phyloP scores from a whole-genome alignment of 37 sponge, comb jelly and placozoan species.

The Mnemiopsis leidyi region DNA sequence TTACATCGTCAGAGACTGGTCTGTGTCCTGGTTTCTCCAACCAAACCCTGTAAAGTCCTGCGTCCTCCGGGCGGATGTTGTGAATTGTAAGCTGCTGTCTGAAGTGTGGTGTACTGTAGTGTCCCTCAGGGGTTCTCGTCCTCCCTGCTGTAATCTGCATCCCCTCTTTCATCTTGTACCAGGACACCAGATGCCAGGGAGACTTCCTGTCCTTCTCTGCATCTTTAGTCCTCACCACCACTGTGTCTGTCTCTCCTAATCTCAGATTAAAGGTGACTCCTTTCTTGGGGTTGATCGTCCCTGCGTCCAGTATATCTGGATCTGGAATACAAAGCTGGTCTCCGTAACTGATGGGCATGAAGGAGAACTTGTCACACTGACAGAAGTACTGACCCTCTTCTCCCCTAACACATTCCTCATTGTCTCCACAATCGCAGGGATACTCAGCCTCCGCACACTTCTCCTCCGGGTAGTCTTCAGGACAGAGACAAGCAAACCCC shows the following conservation, averaged over 20 bases:
- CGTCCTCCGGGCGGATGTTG: background rate
- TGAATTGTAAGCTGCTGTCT: background rate
- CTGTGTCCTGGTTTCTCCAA: background rate
- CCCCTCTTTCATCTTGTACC: background rate
- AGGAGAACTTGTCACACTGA: background rate
- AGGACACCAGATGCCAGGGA: background rate
- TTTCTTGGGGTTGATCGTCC: background rate
- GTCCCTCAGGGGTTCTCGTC: background rate
- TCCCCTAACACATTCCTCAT: background rate
- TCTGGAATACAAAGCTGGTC: background rate
- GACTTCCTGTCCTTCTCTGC: background rate
- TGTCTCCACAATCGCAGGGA: background rate
- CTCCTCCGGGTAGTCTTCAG: background rate
- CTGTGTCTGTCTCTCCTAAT: background rate
- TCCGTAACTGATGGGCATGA: background rate
- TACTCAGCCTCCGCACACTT: background rate
- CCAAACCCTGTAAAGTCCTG: background rate
- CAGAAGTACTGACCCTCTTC: background rate
- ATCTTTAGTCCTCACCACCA: background rate
- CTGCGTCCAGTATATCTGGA: background rate
- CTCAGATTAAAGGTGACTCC: background rate
- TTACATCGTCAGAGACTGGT: background rate
- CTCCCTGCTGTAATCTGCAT: background rate
- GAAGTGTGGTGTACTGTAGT: background rate
- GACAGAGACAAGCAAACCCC: slow-evolving; percentile 2